Evolutionary conservation across 2,797 vertebrate species (phyloP), one percentile per base, ranked within the genome.

Genomic region (Cyclopterus lumpus): DNA sequence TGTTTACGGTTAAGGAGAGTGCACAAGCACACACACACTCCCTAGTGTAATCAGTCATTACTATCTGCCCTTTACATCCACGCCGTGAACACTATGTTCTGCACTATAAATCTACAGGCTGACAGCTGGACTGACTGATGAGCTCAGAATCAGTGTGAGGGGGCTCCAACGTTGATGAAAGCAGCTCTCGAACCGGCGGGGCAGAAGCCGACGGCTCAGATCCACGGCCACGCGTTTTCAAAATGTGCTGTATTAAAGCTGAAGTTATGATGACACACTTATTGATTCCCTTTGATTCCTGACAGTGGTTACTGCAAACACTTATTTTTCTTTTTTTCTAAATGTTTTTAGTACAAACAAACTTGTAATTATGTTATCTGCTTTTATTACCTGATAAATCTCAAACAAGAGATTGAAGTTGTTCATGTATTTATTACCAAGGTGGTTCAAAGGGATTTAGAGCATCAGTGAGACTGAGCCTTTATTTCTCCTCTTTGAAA

Each of bases 71-170:
- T 58, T 58, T 58, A n/a, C 55, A 36, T 34, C 30, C 22, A 62
- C 22, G 38, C 71, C 48, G 61, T 86, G 86, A 91, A 89, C 85
- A 57, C 63, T 68, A 53, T 79, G 81, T 65, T 85, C 73, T 82
- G 81, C 59, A 61, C 67, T 65, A 88, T 93, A 94, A 93, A 94
- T 94, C 92, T 86, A 12, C 18, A 18, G 42, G 66, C 70, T 77
- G 91, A 90, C 91, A 93, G 87, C 86, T 88, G 85, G 79, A 92
- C 88, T 90, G 87, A 90, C 79, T 71, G 86, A 92, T 91, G 82
- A 79, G 75, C 79, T 86, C 71, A 67, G 83, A 88, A 89, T 86
- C 84, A 76, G 87, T 57, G 73, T 82, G 84, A 82, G 82, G 77
- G n/a, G 84, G 80, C 80, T 62, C 69, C 61, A 81, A 20, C 57